These are phyloP conservation scores for Sternarchorhynchus goeldii DNA, from an alignment of 2,797 vertebrate genomes.

Conservation along the genomic window DNA sequence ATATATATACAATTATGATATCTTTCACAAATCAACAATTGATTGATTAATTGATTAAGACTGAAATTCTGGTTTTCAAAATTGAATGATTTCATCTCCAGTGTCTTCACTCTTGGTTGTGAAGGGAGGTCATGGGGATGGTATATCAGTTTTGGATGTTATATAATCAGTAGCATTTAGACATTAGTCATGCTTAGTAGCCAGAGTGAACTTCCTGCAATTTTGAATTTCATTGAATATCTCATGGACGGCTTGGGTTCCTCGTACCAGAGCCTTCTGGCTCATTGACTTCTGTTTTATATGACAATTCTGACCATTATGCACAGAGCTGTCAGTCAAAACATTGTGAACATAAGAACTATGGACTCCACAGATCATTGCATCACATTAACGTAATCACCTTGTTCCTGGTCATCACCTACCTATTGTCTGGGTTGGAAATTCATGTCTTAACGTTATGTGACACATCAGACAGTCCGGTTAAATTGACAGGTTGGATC, in stretches of 20 bases:
- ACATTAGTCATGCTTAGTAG: neutral
- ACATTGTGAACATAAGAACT: conserved; percentile 43
- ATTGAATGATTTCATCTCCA: neutral
- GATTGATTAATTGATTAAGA: neutral
- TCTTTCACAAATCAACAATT: neutral
- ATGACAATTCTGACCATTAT: conserved; percentile 43
- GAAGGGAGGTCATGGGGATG: neutral
- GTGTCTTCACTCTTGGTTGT: neutral
- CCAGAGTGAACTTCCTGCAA: conserved; percentile 25
- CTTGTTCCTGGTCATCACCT: conserved; percentile 44
- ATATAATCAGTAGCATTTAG: neutral
- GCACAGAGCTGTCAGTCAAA: conserved; percentile 49
- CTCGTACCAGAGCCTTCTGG: conserved; percentile 13
- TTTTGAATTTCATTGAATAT: conserved; percentile 44
- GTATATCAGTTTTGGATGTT: too few relatives aligned
- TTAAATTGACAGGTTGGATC: conserved; percentile 53
- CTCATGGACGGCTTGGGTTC: conserved; percentile 29
- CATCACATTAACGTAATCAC: conserved; percentile 48
- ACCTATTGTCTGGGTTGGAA: conserved; percentile 58
- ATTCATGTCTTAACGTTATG: conserved; percentile 52
- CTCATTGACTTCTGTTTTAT: conserved; percentile 35
- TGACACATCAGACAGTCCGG: conserved; percentile 44
- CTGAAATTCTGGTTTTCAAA: neutral
- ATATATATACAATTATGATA: too few relatives aligned
- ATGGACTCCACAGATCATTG: conserved; percentile 48